Base-by-base conservation (phyloP, 2,113 vertebrate species). In the Bubo scandiacus region DNA sequence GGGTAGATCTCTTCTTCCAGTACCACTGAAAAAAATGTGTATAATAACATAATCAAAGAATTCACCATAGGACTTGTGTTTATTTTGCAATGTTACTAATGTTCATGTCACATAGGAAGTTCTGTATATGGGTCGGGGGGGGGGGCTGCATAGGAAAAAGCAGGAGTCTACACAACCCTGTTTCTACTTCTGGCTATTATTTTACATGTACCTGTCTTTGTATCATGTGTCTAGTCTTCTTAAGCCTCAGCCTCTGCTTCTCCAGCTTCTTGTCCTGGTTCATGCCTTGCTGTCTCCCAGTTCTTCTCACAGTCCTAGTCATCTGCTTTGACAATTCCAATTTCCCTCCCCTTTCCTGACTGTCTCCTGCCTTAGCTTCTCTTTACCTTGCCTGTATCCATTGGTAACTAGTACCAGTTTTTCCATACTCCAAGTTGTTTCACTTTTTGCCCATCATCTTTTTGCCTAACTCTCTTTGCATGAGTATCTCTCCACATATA, bases 401-500 rank as follows among this genome's bases (percentile, higher is more conserved):
- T 9, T 70, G 58, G 26, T 73, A 25, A 55, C 27, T 11, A 49
- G 30, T n/a, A 55, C 12, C 59, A 51, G 17, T 40, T 83, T 91
- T 79, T 51, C 42, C 27, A 17, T 23, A 51, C 27, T 73, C 22
- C 6, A 5, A 51, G 23, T 61, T 42, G 30, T 26, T 79, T 67
- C 4, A 9, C 5, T 52, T 91, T 94, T 86, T 75, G 8, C 8
- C 40, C 27, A 25, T 55, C 7, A 14, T 72, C 30, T 43, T 84
- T 91, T 80, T 88, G 15, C n/a, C 19, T 43, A 25, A 34, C 18
- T 86, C 17, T 63, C 15, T 84, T 57, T 81, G 45, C 12, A 78
- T 0, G 0, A 68, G 8, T 68, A 68, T 52, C 20, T 87, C 17
- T 79, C 11, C 42, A 42, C 16, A 9, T 40, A 19, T 11, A 9